A percentile compares a stretch with the other conserved stretches of the same genome.
Evolutionary conservation across 2,797 vertebrate genomes (phyloP).

Genomic region (Ambastaia sidthimunki): DNA sequence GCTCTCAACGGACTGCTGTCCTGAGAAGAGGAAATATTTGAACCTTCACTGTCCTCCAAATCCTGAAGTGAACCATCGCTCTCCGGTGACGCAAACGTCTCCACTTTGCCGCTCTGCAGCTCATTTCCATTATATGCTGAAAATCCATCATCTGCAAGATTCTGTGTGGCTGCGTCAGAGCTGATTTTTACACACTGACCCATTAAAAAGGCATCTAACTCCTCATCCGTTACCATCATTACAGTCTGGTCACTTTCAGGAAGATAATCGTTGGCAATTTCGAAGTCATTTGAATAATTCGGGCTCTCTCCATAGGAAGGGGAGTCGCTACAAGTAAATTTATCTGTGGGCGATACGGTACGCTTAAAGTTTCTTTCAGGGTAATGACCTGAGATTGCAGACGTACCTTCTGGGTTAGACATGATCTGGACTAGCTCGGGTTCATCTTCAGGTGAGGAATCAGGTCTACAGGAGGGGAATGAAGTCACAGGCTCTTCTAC

Average conservation of each 20-base stretch:
- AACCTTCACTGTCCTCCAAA: constrained; percentile 59
- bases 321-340: constrained; percentile 29
- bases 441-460: constrained; percentile 50
- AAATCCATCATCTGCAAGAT: constrained; percentile 58
- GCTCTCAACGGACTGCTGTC: constrained; percentile 58
- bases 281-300: constrained; percentile 65
- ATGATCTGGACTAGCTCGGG: constrained; percentile 52
- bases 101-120: constrained; percentile 59
- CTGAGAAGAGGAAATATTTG: constrained; percentile 57
- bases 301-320: constrained; percentile 67
- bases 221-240: constrained; percentile 87
- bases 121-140: constrained; percentile 62
- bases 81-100: constrained; percentile 68
- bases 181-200: constrained; percentile 72
- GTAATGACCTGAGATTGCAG: constrained; percentile 27
- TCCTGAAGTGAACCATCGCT: constrained; percentile 66
- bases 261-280: constrained; percentile 66
- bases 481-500: constrained; percentile 29
- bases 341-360: constrained; percentile 61
- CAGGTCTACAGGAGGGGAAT: constrained; percentile 15
- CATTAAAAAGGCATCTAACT: constrained; percentile 91
- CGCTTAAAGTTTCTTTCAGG: constrained; percentile 51
- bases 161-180: constrained; percentile 62
- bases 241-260: constrained; percentile 82
- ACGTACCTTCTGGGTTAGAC: constrained; percentile 38